Conservation (phyloP, 1,140 invertebrate species). For the Pygmarrhopalites habei region DNA sequence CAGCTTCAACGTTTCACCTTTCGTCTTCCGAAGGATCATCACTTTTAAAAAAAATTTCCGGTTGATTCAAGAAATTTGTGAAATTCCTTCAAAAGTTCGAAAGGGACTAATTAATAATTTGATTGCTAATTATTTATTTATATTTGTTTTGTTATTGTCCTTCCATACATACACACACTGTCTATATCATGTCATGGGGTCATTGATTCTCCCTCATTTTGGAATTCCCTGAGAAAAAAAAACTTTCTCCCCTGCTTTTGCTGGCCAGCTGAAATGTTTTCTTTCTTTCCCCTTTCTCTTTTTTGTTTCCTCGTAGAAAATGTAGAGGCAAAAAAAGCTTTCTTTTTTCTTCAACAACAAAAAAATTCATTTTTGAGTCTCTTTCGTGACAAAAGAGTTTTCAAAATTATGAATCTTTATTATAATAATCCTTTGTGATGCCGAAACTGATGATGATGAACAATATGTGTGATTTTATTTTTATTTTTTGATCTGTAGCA, state of each 20-base stretch:
- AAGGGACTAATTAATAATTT: background rate
- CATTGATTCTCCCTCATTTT: background rate
- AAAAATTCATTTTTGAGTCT: background rate
- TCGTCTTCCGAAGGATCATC: no score
- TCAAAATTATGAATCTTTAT: no score
- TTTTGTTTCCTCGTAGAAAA: background rate
- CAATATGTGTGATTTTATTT: constrained; percentile 1
- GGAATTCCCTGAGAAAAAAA: no score
- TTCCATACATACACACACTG: background rate
- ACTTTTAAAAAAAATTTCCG: no score
- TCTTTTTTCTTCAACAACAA: no score
- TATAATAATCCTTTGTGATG: no score
- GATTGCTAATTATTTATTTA: background rate
- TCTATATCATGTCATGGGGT: background rate
- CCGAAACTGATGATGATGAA: no score
- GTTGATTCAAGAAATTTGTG: background rate
- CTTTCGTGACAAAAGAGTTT: background rate
- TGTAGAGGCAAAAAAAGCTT: background rate
- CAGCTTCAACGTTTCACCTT: no score
- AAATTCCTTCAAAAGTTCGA: constrained; percentile 1
- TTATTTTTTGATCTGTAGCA: constrained; percentile 1
- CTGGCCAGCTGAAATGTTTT: constrained; percentile 15
- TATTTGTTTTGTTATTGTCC: no score
- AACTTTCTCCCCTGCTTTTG: constrained; percentile 20
- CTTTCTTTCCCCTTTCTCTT: no score